Conservation (phyloP, 2,888 invertebrate species). For the Leucoma salicis region DNA sequence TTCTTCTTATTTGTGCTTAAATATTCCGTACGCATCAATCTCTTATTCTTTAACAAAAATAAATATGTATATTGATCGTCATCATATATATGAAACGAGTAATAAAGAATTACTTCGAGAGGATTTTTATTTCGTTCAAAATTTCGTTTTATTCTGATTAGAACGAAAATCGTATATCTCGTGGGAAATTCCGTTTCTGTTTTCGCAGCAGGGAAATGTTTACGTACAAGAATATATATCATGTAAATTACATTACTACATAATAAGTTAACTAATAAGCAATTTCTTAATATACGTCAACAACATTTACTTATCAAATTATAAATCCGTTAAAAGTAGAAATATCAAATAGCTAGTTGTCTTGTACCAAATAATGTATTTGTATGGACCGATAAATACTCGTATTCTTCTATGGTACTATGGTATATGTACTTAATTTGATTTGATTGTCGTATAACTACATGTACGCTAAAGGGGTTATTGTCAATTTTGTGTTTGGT, state of each 20-base stretch:
- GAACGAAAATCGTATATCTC: conserved; percentile 1
- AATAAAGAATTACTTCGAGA: too few species aligned
- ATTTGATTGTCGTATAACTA: too few species aligned
- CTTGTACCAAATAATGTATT: neutral
- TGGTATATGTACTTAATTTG: too few species aligned
- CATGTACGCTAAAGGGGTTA: too few species aligned
- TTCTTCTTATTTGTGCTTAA: too few species aligned
- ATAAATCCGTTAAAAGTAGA: neutral
- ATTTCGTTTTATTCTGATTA: neutral
- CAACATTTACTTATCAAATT: neutral
- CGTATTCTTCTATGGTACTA: too few species aligned
- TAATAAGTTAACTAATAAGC: neutral
- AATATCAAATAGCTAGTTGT: neutral
- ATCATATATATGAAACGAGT: too few species aligned
- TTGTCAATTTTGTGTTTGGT: too few species aligned
- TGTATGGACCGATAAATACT: neutral
- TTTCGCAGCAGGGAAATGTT: neutral
- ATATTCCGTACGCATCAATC: too few species aligned
- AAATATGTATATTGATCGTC: too few species aligned
- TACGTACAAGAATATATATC: neutral
- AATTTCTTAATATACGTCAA: neutral
- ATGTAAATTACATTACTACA: conserved; percentile 2
- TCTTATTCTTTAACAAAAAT: too few species aligned
- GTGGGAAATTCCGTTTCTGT: conserved; percentile 3
- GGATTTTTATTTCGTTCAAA: neutral